These are phyloP conservation scores for Cephalotes varians DNA, from an alignment of 2,888 invertebrate genomes.

Conservation along the genomic window DNA sequence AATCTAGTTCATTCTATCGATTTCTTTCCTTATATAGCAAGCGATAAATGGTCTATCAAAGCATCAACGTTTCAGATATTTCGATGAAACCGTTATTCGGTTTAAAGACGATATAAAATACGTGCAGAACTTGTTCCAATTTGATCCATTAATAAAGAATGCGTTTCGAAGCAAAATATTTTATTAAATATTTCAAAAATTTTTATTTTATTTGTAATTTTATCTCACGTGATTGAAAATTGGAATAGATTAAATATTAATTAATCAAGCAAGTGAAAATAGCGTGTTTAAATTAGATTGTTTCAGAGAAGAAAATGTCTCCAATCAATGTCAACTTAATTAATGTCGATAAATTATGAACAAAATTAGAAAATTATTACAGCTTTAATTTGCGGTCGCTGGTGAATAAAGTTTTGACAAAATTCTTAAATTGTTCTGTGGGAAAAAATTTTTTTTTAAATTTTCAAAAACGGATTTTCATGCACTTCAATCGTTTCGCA, in stretches of 20 bases:
- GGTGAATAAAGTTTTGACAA: not conserved
- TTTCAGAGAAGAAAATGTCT: conserved; percentile 1
- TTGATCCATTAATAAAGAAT: not conserved
- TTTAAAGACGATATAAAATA: not conserved
- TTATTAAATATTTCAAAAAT: not conserved
- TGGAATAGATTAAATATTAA: not conserved
- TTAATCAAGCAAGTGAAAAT: not conserved
- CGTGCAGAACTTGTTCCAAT: too few relatives aligned
- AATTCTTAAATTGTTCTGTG: not conserved
- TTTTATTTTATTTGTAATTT: not conserved
- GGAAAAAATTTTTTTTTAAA: not conserved
- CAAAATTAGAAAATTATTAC: not conserved
- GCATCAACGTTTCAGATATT: not conserved
- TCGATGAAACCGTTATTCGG: not conserved
- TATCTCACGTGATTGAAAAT: not conserved
- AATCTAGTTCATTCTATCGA: not conserved
- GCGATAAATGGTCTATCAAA: not conserved
- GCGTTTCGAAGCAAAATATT: not conserved
- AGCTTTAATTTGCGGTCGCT: not conserved
- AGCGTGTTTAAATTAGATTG: not conserved
- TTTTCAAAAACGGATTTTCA: not conserved
- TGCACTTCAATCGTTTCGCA: not conserved
- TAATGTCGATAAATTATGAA: conserved; percentile 18
- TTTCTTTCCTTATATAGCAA: not conserved
- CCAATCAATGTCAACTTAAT: not conserved